These are phyloP conservation scores for Apus apus DNA, from an alignment of 2,113 vertebrate genomes.

Conservation along the genomic window DNA sequence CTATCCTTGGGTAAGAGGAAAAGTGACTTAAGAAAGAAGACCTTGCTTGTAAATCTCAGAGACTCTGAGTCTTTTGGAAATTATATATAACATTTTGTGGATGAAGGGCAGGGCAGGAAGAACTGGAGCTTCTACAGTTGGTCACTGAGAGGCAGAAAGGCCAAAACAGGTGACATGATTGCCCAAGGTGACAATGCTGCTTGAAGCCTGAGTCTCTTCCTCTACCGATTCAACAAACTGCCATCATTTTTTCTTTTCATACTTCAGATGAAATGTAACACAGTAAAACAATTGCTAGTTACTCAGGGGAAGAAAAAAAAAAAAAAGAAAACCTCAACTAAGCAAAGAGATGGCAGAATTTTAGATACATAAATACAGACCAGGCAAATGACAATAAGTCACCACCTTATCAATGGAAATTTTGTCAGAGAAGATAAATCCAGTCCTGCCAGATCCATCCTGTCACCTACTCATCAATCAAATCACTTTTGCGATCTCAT, in stretches of 20 bases:
- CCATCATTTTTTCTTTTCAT: neutral
- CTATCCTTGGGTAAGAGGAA: neutral
- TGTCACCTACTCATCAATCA: rapidly evolving
- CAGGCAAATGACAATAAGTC: neutral
- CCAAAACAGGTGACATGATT: rapidly evolving
- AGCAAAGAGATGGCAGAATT: neutral
- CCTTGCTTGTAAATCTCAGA: neutral
- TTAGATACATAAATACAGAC: neutral
- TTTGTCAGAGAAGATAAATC: neutral
- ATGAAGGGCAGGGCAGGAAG: neutral
- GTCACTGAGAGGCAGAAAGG: neutral
- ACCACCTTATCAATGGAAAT: neutral
- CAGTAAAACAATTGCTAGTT: neutral
- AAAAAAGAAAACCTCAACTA: too few species aligned
- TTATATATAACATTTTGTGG: neutral
- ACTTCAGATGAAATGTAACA: neutral
- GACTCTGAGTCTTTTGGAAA: neutral
- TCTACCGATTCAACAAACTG: neutral
- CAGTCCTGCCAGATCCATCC: neutral
- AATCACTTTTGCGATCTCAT: neutral
- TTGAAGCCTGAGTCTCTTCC: neutral
- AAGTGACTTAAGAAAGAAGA: neutral
- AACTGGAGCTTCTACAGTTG: neutral
- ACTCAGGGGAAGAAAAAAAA: neutral
- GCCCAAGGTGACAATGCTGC: neutral